These are phyloP conservation scores for Notodonta ziczac DNA, from an alignment of 2,888 invertebrate species.

Conservation along the genomic window DNA sequence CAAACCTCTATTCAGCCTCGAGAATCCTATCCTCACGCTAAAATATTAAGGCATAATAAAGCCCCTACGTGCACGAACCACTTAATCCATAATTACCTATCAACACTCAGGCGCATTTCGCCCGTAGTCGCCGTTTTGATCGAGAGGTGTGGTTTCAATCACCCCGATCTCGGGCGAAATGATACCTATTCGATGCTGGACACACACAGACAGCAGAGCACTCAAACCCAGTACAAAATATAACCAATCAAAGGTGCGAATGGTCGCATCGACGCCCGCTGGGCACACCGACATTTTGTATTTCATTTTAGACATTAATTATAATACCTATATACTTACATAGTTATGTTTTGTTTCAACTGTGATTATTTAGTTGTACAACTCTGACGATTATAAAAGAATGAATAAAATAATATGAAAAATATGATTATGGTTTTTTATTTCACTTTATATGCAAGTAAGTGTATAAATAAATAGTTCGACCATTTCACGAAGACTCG, in stretches of 20 bases:
- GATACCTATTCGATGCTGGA: constrained; percentile 7
- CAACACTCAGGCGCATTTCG: constrained; percentile 2
- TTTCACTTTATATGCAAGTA: constrained; percentile 11
- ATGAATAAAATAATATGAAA: constrained; percentile 78
- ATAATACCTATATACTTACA: constrained; percentile 61
- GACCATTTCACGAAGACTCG: too few species aligned
- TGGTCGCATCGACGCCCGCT: constrained; percentile 19
- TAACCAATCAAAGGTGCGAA: constrained; percentile 27
- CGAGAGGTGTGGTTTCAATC: neutral
- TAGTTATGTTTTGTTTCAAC: constrained; percentile 84
- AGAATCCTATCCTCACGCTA: neutral
- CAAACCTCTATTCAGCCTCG: neutral
- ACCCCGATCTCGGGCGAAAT: neutral
- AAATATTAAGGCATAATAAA: neutral
- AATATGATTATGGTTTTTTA: constrained; percentile 55
- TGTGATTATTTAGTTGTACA: constrained; percentile 86
- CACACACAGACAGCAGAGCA: constrained; percentile 70
- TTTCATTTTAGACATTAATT: constrained; percentile 74
- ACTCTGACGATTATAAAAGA: constrained; percentile 84
- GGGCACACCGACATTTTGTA: constrained; percentile 50
- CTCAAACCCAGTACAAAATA: constrained; percentile 75
- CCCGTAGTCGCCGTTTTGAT: neutral
- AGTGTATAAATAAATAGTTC: neutral
- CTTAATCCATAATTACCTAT: neutral
- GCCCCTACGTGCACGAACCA: neutral